Evolutionary conservation across 2,888 invertebrate species (phyloP), one percentile per base, ranked within the genome.

Genomic region (Lagria hirta): DNA sequence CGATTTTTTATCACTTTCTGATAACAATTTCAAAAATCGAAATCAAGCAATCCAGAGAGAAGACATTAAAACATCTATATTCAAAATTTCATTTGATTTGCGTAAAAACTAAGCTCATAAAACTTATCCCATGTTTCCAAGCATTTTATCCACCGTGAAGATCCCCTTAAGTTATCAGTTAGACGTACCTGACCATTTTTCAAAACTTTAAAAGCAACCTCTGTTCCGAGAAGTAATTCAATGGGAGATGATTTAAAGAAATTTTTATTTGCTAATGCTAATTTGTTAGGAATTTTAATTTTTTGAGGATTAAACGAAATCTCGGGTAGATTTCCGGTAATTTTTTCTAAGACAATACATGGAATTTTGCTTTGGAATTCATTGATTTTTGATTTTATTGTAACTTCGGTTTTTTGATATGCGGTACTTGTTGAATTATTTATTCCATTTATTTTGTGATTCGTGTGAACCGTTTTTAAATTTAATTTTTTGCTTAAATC

Each of bases 181-280:
- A n/a, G n/a, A n/a, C n/a, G n/a, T n/a, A n/a, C n/a, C n/a, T n/a
- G n/a, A n/a, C n/a, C n/a, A n/a, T n/a, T n/a, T n/a, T n/a, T n/a
- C n/a, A n/a, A n/a, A n/a, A n/a, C n/a, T n/a, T n/a, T n/a, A n/a
- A n/a, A n/a, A n/a, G n/a, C n/a, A n/a, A n/a, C n/a, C n/a, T n/a
- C n/a, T n/a, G n/a, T n/a, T n/a, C n/a, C n/a, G n/a, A n/a, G n/a
- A n/a, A n/a, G n/a, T n/a, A n/a, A n/a, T n/a, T n/a, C 35, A 4
- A 51, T 28, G 6, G 37, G 29, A 2, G 13, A 4, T 2, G 45
- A 7, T 11, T 14, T 7, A 26, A 44, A 40, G 18, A 51, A 51
- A 4, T 18, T 8, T 6, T 33, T 22, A 24, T 51, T 42, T 3
- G 48, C 51, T 18, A 51, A 24, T 15, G 8, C 17, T 26, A 47